Evolutionary conservation across 2,113 vertebrate species (phyloP).

Genomic region (Chloropsis cyanopogon): DNA sequence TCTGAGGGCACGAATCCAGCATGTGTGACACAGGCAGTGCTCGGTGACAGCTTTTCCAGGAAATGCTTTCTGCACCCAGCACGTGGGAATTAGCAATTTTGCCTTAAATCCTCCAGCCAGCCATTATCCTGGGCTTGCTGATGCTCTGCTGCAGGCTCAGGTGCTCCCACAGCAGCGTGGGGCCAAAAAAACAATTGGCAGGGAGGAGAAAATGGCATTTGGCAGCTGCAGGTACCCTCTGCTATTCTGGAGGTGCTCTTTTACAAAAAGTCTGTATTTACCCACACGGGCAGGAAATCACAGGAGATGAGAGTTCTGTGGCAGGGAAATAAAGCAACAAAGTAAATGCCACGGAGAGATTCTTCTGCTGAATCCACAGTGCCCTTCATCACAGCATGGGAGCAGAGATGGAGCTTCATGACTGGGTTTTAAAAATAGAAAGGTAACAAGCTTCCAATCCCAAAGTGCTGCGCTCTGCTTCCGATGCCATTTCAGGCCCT

Average conservation of each 20-base stretch:
- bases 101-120: not conserved
- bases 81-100: not conserved
- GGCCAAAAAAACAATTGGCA: not conserved
- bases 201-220: not conserved
- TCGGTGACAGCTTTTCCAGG: not conserved
- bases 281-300: not conserved
- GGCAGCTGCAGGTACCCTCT: not conserved
- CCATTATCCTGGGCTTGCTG: not conserved
- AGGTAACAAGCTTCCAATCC: not conserved
- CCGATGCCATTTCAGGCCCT: not conserved
- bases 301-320: not conserved
- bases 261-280: conserved; percentile 20
- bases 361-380: not conserved
- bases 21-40: accelerated
- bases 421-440: conserved; percentile 1
- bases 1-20: not conserved
- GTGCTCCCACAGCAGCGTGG: not conserved
- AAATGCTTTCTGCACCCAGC: not conserved
- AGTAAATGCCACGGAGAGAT: not conserved
- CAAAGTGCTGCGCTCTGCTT: not conserved
- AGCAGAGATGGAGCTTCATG: not conserved
- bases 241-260: not conserved
- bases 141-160: not conserved
- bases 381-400: conserved; percentile 27
- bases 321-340: not conserved